phyloP scores from a whole-genome alignment of 2,113 vertebrate genomes.

The Arizona elegans region DNA sequence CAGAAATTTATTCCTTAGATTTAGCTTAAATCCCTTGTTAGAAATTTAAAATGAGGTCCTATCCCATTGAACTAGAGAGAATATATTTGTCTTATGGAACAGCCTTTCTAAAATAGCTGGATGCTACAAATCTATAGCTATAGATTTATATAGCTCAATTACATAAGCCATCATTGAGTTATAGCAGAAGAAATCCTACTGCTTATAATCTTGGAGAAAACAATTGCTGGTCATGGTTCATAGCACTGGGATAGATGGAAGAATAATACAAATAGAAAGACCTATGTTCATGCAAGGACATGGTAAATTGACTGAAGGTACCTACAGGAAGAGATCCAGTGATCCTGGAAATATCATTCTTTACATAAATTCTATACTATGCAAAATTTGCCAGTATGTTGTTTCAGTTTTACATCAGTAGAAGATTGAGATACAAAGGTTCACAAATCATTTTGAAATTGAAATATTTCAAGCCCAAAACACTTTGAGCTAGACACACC shows the following conservation, averaged over 20 bases:
- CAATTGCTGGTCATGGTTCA: background rate
- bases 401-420: background rate
- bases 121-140: background rate
- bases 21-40: background rate
- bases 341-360: background rate
- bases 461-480: background rate
- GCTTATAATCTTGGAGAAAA: background rate
- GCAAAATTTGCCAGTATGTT: background rate
- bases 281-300: background rate
- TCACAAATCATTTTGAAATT: background rate
- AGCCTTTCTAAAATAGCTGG: background rate
- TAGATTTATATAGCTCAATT: background rate
- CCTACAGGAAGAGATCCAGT: background rate
- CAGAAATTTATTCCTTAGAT: background rate
- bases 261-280: background rate
- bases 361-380: background rate
- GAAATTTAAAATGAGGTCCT: background rate
- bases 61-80: background rate
- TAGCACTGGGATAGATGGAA: background rate
- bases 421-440: background rate
- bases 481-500: background rate
- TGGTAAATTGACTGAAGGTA: background rate
- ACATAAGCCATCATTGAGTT: background rate
- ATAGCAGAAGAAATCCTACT: background rate
- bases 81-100: background rate